Percentiles rank a stretch among this genome's conserved stretches.
phyloP scores from a whole-genome alignment of 2,113 vertebrate species.

The Hylia prasina region DNA sequence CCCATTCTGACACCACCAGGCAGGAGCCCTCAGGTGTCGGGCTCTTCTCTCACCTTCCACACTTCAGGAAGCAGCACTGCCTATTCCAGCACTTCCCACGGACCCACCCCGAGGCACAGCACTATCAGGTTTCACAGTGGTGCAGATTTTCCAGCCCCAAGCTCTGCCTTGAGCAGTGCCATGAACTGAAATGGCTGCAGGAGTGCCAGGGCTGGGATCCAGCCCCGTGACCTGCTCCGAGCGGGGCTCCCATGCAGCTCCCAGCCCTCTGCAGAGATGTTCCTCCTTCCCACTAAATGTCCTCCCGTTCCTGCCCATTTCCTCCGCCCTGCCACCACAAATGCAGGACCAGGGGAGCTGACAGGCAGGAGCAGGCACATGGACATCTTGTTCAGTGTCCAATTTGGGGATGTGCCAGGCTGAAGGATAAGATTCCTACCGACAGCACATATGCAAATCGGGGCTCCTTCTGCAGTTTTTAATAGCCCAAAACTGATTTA shows the following conservation, averaged over 20 bases:
- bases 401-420: not conserved
- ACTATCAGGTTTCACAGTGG: not conserved
- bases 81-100: not conserved
- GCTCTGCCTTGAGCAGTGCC: not conserved
- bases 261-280: not conserved
- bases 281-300: not conserved
- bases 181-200: not conserved
- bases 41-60: not conserved
- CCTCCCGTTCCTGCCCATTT: not conserved
- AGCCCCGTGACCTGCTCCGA: not conserved
- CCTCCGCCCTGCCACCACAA: not conserved
- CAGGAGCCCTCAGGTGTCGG: not conserved
- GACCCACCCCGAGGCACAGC: not conserved
- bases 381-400: conserved; percentile 12
- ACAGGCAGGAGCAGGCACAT: not conserved
- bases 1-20: not conserved
- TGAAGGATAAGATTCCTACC: not conserved
- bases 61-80: not conserved
- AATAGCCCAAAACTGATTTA: conserved; percentile 27
- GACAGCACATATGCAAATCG: conserved; percentile 46
- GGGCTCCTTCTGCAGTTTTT: conserved; percentile 13
- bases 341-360: not conserved
- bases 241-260: not conserved
- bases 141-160: not conserved
- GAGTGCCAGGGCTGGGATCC: not conserved